A percentile compares a stretch with the other conserved stretches of the same genome.
Conservation (phyloP, 2,888 invertebrate genomes). For the Augochlorella aurata region DNA sequence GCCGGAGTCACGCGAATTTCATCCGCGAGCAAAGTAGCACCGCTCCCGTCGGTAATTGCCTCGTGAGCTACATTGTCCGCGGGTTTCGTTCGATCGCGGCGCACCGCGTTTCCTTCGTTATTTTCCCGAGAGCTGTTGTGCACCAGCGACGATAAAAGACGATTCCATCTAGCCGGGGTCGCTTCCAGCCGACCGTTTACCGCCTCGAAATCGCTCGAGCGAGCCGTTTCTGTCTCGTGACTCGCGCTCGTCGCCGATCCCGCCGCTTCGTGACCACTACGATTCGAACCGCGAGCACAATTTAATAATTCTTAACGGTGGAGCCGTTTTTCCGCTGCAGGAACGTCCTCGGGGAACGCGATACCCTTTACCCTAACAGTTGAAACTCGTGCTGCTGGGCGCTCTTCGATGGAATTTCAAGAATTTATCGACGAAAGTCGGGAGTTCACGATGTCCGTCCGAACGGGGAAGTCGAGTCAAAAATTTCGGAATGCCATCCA, state of each 20-base stretch:
- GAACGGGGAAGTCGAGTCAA: no score
- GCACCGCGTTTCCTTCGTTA: constrained; percentile 4
- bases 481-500: no score
- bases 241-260: constrained; percentile 43
- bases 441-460: no score
- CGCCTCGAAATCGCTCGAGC: constrained; percentile 5
- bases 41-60: constrained; percentile 33
- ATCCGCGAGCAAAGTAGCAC: constrained; percentile 25
- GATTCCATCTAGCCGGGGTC: constrained; percentile 18
- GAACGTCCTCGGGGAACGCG: constrained; percentile 23
- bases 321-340: neutral
- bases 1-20: constrained; percentile 41
- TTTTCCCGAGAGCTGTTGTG: neutral
- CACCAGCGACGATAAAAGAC: constrained; percentile 18
- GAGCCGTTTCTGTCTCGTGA: constrained; percentile 40
- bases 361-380: constrained; percentile 33
- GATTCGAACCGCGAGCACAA: constrained; percentile 38
- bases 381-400: neutral
- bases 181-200: constrained; percentile 12
- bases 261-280: constrained; percentile 43
- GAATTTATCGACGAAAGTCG: neutral
- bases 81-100: constrained; percentile 5
- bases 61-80: constrained; percentile 1
- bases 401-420: neutral
- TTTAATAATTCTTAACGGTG: constrained; percentile 45